Evolutionary conservation across 23 tunicate species (phyloP), one percentile per base, ranked within the genome.

Genomic region (Styela clava): DNA sequence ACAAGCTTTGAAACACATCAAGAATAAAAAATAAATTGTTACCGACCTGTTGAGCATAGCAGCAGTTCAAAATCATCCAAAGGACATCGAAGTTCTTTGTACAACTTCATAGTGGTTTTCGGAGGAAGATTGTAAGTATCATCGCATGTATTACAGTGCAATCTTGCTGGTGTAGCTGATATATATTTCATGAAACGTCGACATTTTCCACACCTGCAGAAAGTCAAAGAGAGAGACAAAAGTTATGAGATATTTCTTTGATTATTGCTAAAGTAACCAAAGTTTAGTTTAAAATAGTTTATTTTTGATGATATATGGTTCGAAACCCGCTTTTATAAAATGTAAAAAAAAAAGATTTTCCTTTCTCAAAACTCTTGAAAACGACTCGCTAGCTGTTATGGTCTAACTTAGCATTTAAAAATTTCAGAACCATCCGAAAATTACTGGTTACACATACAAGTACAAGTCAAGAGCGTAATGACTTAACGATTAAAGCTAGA

Each of bases 31-130:
- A n/a, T n/a, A n/a, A n/a, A n/a, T n/a, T n/a, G n/a, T n/a, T n/a
- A n/a, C n/a, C n/a, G n/a, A 86, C 99, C 99, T 44, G 99, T 91
- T 16, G 99, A 80, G 62, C 92, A 92, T 32, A 91, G 64, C 24
- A 96, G 90, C 29, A 96, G 79, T 79, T 96, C 99, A 82, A 96
- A 96, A 20, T 91, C 99, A 79, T 96, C 99, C 78, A 96, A 61
- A 0, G 99, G 99, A 77, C 99, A 96, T 51, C 78, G 79, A 24
- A 87, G 68, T 67, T 96, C 99, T 51, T 91, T 85, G 77, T 87
- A 96, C 76, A 96, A 68, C 69, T 96, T 88, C 81, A 93, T 73
- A 68, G 87, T 90, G 2, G 98, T 88, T 72, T 88, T 88, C 0
- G 87, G 69, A 18, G 99, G 99, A 3, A 96, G 90, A 63, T 84